phyloP scores from a whole-genome alignment of 2,888 invertebrate genomes.

The Mactromeris polynyma region DNA sequence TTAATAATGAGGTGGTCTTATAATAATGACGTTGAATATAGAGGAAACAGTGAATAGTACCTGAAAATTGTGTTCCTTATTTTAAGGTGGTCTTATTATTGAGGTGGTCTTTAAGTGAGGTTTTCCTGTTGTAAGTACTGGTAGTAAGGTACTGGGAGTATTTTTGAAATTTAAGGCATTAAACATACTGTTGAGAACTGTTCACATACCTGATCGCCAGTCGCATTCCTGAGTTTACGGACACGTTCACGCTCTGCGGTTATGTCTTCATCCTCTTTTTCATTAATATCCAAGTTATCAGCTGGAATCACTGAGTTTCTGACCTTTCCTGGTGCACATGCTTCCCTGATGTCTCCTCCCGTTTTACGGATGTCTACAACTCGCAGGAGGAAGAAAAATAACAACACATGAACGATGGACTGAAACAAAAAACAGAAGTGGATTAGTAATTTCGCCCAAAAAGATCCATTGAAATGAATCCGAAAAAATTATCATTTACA shows the following conservation, averaged over 20 bases:
- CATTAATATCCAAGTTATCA: slow-evolving; percentile 88
- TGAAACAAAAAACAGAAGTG: slow-evolving; percentile 54
- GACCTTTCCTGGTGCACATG: slow-evolving; percentile 54
- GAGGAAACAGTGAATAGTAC: too few species aligned
- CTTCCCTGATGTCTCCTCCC: slow-evolving; percentile 77
- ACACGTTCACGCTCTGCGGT: slow-evolving; percentile 89
- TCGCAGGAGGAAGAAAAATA: slow-evolving; percentile 77
- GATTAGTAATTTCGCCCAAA: background rate
- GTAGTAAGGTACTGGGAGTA: too few species aligned
- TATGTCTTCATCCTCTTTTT: slow-evolving; percentile 93
- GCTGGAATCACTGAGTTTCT: slow-evolving; percentile 22
- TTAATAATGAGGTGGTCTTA: too few species aligned
- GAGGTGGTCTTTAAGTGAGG: too few species aligned
- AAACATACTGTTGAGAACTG: too few species aligned
- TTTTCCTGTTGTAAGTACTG: too few species aligned
- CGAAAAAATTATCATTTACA: too few species aligned
- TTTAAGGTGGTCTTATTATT: too few species aligned
- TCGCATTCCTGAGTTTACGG: slow-evolving; percentile 17
- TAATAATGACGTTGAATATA: too few species aligned
- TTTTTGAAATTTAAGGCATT: too few species aligned
- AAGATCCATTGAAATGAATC: too few species aligned
- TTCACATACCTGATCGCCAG: background rate
- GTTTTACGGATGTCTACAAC: slow-evolving; percentile 78
- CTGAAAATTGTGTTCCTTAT: too few species aligned
- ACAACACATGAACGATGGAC: slow-evolving; percentile 75